Base-by-base conservation (phyloP, 1,140 invertebrate species). In the Paraescarpia echinospica region DNA sequence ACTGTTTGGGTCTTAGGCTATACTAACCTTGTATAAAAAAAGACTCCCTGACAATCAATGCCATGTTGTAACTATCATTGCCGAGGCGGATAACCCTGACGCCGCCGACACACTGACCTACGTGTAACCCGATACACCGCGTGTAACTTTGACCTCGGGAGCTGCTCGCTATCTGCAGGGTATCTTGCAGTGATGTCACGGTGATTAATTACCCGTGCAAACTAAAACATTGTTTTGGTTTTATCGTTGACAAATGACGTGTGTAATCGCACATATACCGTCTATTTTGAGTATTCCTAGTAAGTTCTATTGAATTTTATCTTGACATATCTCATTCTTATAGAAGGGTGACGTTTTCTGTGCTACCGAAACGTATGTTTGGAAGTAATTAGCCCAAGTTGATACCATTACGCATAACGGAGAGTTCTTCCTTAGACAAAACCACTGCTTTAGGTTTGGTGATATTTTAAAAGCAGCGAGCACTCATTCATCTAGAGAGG, bases 211-310 rank as follows among this genome's bases (percentile, higher is more conserved):
- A 77, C 14, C 59, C 8, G 59, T 18, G 14, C 18, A 77, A 77
- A 77, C 59, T 77, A 77, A 51, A 77, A 77, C 59, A 77, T 77
- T 77, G 59, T 77, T 77, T 77, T 77, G 59, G 22, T 77, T 77
- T 77, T 77, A 18, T 77, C 59, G 27, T 77, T 77, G 59, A 77
- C 59, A 77, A 77, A 77, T 77, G 14, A 77, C 22, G 59, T 77
- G 59, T 77, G 8, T 77, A 77, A 77, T 77, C 59, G 14, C 18
- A 77, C 0, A 22, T 77, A 77, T 77, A 6, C 59, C 22, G 59
- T 77, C 59, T 27, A 77, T 18, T 77, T 77, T 77, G 12, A 12
- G 59, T 77, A 77, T 14, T 77, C 59, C 59, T 77, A 77, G 12
- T 77, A 31, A 77, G 59, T 77, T 18, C 14, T 27, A 27, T 18